Conservation (phyloP, 2,888 invertebrate species). For the Hipparchia sbordonii region DNA sequence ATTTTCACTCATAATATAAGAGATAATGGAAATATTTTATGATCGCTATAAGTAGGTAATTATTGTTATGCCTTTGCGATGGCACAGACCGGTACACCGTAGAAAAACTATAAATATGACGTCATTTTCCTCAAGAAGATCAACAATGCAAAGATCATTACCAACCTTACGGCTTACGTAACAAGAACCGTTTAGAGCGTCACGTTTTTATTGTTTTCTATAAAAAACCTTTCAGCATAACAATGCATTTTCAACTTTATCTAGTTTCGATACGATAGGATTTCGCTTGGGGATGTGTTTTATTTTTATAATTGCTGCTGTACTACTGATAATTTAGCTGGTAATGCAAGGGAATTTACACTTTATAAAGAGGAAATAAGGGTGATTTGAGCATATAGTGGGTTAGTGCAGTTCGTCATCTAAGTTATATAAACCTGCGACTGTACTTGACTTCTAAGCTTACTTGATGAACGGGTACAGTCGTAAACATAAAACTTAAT, state of each 20-base stretch:
- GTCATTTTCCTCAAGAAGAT: conserved; percentile 25
- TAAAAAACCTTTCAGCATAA: background rate
- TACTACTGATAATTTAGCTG: conserved; percentile 12
- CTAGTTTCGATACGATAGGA: background rate
- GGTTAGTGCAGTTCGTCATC: conserved; percentile 39
- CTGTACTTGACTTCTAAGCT: conserved; percentile 73
- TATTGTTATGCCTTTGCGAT: conserved; percentile 33
- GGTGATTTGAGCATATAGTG: conserved; percentile 17
- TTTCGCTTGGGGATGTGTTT: background rate
- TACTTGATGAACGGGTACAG: conserved; percentile 68
- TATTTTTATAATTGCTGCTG: conserved; percentile 18
- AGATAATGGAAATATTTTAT: conserved; percentile 15
- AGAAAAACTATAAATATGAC: conserved; percentile 35
- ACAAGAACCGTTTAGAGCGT: conserved; percentile 16
- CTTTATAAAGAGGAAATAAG: conserved; percentile 8
- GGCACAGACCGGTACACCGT: conserved; percentile 46
- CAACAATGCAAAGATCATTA: conserved; percentile 6
- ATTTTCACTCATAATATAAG: conserved; percentile 7
- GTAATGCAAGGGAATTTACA: conserved; percentile 10
- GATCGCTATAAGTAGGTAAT: conserved; percentile 7
- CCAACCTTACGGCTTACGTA: conserved; percentile 11
- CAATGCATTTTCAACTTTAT: conserved; percentile 16
- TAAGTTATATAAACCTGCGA: conserved; percentile 61
- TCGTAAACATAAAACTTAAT: conserved; percentile 43
- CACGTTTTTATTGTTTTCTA: conserved; percentile 12